Evolutionary conservation across 2,888 invertebrate genomes (phyloP).

Genomic region (Blomia tropicalis): DNA sequence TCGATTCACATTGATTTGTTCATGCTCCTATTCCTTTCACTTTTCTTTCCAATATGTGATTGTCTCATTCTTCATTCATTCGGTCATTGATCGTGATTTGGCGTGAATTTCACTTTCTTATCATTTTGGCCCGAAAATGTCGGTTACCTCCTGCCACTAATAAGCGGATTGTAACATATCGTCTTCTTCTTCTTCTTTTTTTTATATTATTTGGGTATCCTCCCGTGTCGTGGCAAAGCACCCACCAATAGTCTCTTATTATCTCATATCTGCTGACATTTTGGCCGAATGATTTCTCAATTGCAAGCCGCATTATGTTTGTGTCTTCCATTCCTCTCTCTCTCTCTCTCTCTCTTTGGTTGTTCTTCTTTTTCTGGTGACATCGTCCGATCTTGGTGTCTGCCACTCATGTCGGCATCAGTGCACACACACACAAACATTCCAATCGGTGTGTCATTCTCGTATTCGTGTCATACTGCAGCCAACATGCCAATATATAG

Average conservation of each 20-base stretch:
- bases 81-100: too few relatives aligned
- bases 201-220: too few relatives aligned
- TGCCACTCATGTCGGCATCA: neutral
- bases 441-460: neutral
- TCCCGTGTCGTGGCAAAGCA: neutral
- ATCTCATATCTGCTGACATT: constrained; percentile 12
- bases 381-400: neutral
- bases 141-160: constrained; percentile 1
- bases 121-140: neutral
- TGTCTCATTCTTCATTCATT: too few relatives aligned
- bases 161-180: neutral
- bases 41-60: too few relatives aligned
- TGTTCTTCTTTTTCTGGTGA: too few relatives aligned
- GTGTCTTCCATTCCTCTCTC: neutral
- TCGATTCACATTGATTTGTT: neutral
- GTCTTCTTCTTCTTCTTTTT: too few relatives aligned
- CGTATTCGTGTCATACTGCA: neutral
- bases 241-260: neutral
- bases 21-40: too few relatives aligned
- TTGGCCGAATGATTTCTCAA: constrained; percentile 5
- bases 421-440: too few relatives aligned
- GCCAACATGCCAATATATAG: too few relatives aligned
- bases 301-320: neutral
- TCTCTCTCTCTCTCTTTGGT: neutral
- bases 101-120: neutral